Base-by-base conservation (phyloP, 2,888 invertebrate genomes). In the Axea sp. region DNA sequence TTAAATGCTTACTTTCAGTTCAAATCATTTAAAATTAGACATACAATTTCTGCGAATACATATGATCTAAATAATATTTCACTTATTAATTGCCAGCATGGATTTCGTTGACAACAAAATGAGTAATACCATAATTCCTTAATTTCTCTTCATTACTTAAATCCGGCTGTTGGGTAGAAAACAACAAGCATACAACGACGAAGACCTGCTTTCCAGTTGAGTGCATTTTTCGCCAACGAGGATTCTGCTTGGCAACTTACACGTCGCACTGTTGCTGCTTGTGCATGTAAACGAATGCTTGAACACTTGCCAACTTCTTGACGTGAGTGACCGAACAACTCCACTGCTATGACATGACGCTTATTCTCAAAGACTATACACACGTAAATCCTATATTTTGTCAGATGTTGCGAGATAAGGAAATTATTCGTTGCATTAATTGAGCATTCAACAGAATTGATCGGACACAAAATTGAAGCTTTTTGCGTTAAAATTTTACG, bases 231-330 rank as follows among this genome's bases (percentile, higher is more conserved):
- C 67, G 57, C 33, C 47, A 62, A 65, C 57, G 67, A 76, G 67
- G 62, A 76, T 73, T 76, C 59, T 68, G 74, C 19, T 69, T 72
- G 41, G 60, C 51, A 71, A 72, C 49, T 73, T 59, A 55, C 39
- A 60, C 72, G 59, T 73, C 62, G 62, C 62, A 51, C 62, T 57
- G 62, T 62, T 68, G 60, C 33, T 68, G 64, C 71, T 51, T 72
- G 74, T 71, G 74, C 73, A 67, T 77, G 76, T 78, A 76, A 77
- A 81, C 77, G 80, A 82, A 81, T 80, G 77, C 79, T 83, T 84
- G 83, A 83, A 82, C 77, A 65, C 59, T 77, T 83, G 82, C 82
- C 84, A 83, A 80, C 79, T 80, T 76, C 76, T 82, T 68, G 78
- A 76, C 73, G 76, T 69, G 69, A 73, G 73, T 71, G 76, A 73